phyloP scores from a whole-genome alignment of 1,140 invertebrate genomes.

The Micrasema minimum region DNA sequence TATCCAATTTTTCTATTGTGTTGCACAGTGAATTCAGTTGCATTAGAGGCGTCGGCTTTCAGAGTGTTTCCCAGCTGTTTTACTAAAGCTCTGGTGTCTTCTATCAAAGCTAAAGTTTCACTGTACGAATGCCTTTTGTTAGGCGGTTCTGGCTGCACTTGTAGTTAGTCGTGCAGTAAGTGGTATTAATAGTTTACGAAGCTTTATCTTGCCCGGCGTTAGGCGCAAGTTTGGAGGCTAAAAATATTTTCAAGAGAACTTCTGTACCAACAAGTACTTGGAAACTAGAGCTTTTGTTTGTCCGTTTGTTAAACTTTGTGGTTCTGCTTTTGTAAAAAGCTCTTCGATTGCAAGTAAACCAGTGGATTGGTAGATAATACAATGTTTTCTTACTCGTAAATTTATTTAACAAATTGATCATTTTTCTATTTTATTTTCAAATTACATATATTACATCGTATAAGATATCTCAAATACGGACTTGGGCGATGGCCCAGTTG shows the following conservation, averaged over 20 bases:
- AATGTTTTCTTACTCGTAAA: too few relatives aligned
- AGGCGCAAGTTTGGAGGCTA: conserved; percentile 11
- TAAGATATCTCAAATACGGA: too few relatives aligned
- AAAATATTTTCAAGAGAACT: conserved; percentile 12
- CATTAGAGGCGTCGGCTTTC: background rate
- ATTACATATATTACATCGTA: too few relatives aligned
- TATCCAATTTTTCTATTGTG: conserved; percentile 3
- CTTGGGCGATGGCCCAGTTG: too few relatives aligned
- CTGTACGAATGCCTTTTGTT: conserved; percentile 19
- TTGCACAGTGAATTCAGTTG: background rate
- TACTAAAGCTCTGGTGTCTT: conserved; percentile 9
- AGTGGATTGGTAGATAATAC: too few relatives aligned
- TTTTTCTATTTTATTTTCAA: too few relatives aligned
- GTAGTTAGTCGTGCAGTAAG: conserved; percentile 23
- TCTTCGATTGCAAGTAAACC: too few relatives aligned
- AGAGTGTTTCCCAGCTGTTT: background rate
- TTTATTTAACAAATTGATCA: too few relatives aligned
- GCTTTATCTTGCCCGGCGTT: conserved; percentile 14
- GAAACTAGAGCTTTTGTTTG: too few relatives aligned
- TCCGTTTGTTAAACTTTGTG: too few relatives aligned
- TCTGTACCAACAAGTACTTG: too few relatives aligned
- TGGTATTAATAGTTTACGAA: conserved; percentile 20
- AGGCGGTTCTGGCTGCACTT: conserved; percentile 4
- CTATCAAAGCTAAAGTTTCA: conserved; percentile 30
- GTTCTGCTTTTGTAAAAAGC: too few relatives aligned